Base-by-base conservation (phyloP, 1,140 invertebrate species). In the Dryas iulia region DNA sequence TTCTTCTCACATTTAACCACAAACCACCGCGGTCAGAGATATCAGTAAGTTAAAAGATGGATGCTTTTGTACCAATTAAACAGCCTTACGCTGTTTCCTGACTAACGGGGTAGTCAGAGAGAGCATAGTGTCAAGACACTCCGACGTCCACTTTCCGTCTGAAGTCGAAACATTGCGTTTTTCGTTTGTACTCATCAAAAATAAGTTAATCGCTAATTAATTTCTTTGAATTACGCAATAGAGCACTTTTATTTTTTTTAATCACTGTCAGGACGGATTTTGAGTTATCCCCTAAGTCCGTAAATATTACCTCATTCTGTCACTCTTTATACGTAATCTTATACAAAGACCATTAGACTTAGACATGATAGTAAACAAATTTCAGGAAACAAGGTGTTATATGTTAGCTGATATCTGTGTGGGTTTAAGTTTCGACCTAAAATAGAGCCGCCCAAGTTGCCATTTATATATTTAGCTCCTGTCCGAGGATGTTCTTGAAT, bases 291-390 rank as follows among this genome's bases (percentile, higher is more conserved):
- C 10, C 18, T 59, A 63, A 59, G 60, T 31, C 21, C 8, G 35
- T 59, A 69, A 70, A 70, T 70, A 62, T 60, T 65, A 31, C 23
- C 30, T 56, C 47, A 69, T 52, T 14, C 47, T 62, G 66, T 65
- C 62, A 59, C 60, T 64, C 35, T 35, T 23, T 8, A 60, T 12
- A 23, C 21, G 23, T 69, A 62, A 62, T 69, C 59, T 62, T 56
- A 39, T 25, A 39, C 30, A 47, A 58, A 62, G 53, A n/a, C 24
- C 25, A 23, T 18, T 47, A 39, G 33, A 47, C 25, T 47, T 35
- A 21, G 33, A 60, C 33, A 3, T 33, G 58, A 59, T 59, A 60
- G 59, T 47, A 18, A 25, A 60, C 33, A 39, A 26, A 26, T 25
- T 24, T 25, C 33, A 47, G 58, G 59, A 47, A 57, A 57, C 28